Evolutionary conservation across 2,888 invertebrate genomes (phyloP).

Genomic region (Drosophila mimetica): DNA sequence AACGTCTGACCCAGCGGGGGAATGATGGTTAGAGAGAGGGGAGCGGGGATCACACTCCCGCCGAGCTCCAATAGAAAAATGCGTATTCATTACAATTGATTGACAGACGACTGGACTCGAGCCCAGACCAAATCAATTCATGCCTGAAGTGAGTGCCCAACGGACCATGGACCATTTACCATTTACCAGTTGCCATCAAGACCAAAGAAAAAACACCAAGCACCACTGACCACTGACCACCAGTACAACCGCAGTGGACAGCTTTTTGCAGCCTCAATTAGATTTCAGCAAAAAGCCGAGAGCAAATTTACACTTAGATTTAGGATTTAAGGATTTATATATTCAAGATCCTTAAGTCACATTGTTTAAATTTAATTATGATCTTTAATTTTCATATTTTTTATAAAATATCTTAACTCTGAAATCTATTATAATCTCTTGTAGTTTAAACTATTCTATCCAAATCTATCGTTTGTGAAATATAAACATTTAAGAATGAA

Average conservation of each 20-base stretch:
- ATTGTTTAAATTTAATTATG: too few species aligned
- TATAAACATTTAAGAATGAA: too few species aligned
- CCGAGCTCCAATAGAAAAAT: conserved; percentile 56
- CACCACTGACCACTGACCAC: conserved; percentile 30
- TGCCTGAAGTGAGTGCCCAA: conserved; percentile 72
- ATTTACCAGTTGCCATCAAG: conserved; percentile 55
- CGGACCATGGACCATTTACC: conserved; percentile 72
- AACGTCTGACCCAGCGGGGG: conserved; percentile 35
- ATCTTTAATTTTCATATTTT: too few species aligned
- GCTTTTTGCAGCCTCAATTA: conserved; percentile 64
- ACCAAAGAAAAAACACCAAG: conserved; percentile 14
- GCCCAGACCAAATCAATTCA: conserved; percentile 64
- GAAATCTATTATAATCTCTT: too few species aligned
- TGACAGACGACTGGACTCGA: conserved; percentile 64
- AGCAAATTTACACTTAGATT: background rate
- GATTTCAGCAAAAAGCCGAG: conserved; percentile 35
- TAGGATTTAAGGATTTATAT: too few species aligned
- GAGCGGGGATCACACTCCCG: conserved; percentile 21
- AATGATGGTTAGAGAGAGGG: conserved; percentile 15
- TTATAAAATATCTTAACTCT: too few species aligned
- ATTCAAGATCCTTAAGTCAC: too few species aligned
- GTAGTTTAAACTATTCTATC: too few species aligned
- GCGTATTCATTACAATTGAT: conserved; percentile 79
- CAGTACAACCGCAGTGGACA: conserved; percentile 25
- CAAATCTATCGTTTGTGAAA: too few species aligned